phyloP scores from a whole-genome alignment of 2,113 vertebrate species.

The Origma solitaria region DNA sequence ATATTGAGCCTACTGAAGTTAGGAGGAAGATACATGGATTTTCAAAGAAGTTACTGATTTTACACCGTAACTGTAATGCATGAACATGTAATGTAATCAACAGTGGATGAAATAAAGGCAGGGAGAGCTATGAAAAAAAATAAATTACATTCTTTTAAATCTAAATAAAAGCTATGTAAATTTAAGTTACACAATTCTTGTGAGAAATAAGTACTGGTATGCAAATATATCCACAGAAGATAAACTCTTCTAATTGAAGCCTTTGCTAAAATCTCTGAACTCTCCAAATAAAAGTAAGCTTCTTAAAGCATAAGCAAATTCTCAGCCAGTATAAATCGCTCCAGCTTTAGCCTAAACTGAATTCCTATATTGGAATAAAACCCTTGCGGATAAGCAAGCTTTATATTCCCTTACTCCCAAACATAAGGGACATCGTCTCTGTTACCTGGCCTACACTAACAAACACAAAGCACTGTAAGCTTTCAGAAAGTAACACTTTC shows the following conservation, averaged over 20 bases:
- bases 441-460: background rate
- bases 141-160: background rate
- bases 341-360: slow-evolving; percentile 11
- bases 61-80: background rate
- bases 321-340: slow-evolving; percentile 22
- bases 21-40: background rate
- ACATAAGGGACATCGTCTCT: background rate
- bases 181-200: background rate
- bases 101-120: background rate
- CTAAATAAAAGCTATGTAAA: background rate
- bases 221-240: background rate
- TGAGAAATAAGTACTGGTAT: background rate
- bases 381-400: background rate
- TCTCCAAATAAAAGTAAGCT: slow-evolving; percentile 31
- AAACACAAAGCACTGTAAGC: background rate
- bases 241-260: background rate
- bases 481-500: background rate
- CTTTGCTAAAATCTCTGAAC: slow-evolving; percentile 7
- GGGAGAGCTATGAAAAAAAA: background rate
- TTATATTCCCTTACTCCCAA: background rate
- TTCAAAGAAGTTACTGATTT: background rate
- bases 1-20: background rate
- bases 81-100: background rate
- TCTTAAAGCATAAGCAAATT: slow-evolving; percentile 45
- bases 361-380: background rate